A percentile compares a stretch with the other conserved stretches of the same genome.
Conservation (phyloP, 2,113 vertebrate genomes). For the Cariama cristata region DNA sequence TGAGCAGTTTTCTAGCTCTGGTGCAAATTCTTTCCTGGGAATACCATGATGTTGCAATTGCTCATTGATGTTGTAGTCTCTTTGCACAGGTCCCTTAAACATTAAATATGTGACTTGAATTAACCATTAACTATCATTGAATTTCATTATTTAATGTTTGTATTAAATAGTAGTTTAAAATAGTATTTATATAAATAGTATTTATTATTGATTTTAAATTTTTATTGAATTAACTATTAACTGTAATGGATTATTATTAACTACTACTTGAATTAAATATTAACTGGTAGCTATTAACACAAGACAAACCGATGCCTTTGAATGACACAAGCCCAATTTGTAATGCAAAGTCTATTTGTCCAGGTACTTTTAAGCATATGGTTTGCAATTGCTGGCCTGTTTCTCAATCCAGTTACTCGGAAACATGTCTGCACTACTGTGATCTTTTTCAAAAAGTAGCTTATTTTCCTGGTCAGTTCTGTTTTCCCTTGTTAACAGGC, state of each 20-base stretch:
- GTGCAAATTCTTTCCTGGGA: not conserved
- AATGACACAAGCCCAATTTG: not conserved
- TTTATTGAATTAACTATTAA: not conserved
- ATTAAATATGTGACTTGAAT: not conserved
- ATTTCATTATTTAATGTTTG: not conserved
- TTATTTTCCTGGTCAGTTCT: constrained; percentile 55
- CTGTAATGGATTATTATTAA: not conserved
- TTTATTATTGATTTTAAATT: not conserved
- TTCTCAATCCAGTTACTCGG: constrained; percentile 12
- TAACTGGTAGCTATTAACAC: not conserved
- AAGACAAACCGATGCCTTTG: not conserved
- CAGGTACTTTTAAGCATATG: not conserved
- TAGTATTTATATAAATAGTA: not conserved
- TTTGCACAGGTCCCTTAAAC: not conserved
- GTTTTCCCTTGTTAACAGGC: constrained; percentile 56
- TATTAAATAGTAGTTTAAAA: not conserved
- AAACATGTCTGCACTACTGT: constrained; percentile 12
- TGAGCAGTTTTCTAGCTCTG: not conserved
- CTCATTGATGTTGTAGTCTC: not conserved
- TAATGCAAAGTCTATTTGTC: not conserved
- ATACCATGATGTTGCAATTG: not conserved
- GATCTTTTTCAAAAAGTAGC: constrained; percentile 57
- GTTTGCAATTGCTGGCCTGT: not conserved
- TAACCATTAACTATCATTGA: not conserved
- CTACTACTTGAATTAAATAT: not conserved